phyloP scores from a whole-genome alignment of 1,140 invertebrate species.

The Rhizoglyphus robini region DNA sequence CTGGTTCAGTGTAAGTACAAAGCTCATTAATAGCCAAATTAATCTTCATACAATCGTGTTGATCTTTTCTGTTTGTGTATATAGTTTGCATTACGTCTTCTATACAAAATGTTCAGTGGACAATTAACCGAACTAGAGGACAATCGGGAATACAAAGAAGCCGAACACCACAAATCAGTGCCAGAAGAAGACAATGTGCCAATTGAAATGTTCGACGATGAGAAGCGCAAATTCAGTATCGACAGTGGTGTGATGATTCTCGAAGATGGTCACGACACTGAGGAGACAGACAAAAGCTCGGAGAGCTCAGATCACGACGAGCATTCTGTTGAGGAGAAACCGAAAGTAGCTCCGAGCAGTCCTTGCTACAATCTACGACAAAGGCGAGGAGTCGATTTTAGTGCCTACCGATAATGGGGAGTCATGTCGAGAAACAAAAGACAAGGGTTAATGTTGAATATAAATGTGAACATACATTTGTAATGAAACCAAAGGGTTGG shows the following conservation, averaged over 20 bases:
- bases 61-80: conserved; percentile 21
- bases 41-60: neutral
- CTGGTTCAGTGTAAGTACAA: conserved; percentile 35
- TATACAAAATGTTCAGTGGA: conserved; percentile 32
- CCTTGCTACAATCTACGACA: neutral
- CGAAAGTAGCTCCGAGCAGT: too few relatives aligned
- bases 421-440: neutral
- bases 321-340: neutral
- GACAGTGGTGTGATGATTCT: neutral
- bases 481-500: too few relatives aligned
- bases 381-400: too few relatives aligned
- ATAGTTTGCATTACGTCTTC: conserved; percentile 31
- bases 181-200: conserved; percentile 2
- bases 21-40: too few relatives aligned
- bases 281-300: neutral
- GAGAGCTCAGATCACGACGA: too few relatives aligned
- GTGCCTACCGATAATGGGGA: too few relatives aligned
- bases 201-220: neutral
- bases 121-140: conserved; percentile 33
- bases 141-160: conserved; percentile 31
- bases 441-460: neutral
- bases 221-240: conserved; percentile 1
- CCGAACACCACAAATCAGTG: too few relatives aligned
- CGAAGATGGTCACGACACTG: neutral
- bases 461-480: too few relatives aligned